Percentiles rank a stretch among this genome's conserved stretches.
Evolutionary conservation across 2,888 invertebrate genomes (phyloP).

Genomic region (Neuroscelio doddi): DNA sequence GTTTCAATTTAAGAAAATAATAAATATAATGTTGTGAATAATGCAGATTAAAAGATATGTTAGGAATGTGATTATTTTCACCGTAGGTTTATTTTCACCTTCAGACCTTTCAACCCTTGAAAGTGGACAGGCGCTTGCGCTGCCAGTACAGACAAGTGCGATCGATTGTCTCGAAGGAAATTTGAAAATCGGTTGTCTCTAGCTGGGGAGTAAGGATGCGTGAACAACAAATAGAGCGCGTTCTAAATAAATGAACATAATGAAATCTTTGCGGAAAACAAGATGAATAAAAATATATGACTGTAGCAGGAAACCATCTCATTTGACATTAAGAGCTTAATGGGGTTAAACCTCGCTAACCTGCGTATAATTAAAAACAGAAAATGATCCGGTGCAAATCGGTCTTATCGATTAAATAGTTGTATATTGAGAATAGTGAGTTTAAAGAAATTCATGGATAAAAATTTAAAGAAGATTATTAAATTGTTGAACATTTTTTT

Average conservation of each 20-base stretch:
- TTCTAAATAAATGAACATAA: slow-evolving; percentile 52
- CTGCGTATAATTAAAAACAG: slow-evolving; percentile 63
- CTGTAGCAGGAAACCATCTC: slow-evolving; percentile 46
- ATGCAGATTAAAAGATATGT: no score
- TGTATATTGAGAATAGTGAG: no score
- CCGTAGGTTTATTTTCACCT: background rate
- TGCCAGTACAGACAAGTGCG: background rate
- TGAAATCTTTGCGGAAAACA: slow-evolving; percentile 53
- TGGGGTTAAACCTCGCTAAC: slow-evolving; percentile 63
- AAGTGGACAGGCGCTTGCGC: slow-evolving; percentile 1
- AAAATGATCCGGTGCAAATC: slow-evolving; percentile 61
- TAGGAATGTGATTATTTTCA: background rate
- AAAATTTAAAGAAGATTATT: no score
- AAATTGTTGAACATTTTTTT: no score
- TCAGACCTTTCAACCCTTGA: background rate
- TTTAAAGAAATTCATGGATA: no score
- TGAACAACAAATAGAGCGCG: slow-evolving; percentile 28
- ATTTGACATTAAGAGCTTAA: slow-evolving; percentile 53
- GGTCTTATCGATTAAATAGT: slow-evolving; percentile 59
- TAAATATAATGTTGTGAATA: no score
- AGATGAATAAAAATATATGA: slow-evolving; percentile 44
- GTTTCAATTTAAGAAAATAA: no score
- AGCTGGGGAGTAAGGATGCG: slow-evolving; percentile 29
- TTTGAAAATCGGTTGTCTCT: slow-evolving; percentile 19
- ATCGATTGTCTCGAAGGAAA: slow-evolving; percentile 9